Evolutionary conservation across 2,797 vertebrate genomes (phyloP), one percentile per base, ranked within the genome.

Genomic region (Lithobates pipiens): DNA sequence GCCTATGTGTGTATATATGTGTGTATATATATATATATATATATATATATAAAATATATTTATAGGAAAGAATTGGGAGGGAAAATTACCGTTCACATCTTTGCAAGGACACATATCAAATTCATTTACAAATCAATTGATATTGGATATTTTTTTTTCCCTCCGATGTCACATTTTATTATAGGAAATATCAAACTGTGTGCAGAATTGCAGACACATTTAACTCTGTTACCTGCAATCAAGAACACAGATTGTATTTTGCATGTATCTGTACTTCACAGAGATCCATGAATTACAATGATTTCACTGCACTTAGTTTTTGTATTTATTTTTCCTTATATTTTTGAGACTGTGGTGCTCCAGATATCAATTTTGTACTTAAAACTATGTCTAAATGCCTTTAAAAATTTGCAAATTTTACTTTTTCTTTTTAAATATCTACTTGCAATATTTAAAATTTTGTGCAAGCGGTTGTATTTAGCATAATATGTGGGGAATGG

Each of bases 211-310:
- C 96, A 95, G 96, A 96, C 96, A 96, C 96, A 97, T 98, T 99
- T 98, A 98, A 98, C 97, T 97, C 96, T 88, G 95, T 97, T 95
- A 96, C 95, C 95, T 94, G 96, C 97, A 99, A 99, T 99, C 97
- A 98, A 96, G 95, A 94, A 95, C 88, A 94, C 95, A 95, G 96
- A 95, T 96, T 95, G 94, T 94, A 94, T 96, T 95, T 95, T 96
- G 96, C 95, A 95, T 89, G 95, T 94, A 97, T 97, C 95, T 95
- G 92, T 92, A 93, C 92, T 93, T 90, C 89, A 92, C 93, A 89
- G 88, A 89, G 90, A 91, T 93, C 92, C 91, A 89, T 92, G 94
- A 94, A 96, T 95, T 90, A 94, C 91, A 95, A 95, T 95, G 91
- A 95, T 94, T 94, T 79, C 11, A 50, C 69, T 70, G 46, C 84